Conservation (phyloP, 2,888 invertebrate species). For the Griposia aprilina region DNA sequence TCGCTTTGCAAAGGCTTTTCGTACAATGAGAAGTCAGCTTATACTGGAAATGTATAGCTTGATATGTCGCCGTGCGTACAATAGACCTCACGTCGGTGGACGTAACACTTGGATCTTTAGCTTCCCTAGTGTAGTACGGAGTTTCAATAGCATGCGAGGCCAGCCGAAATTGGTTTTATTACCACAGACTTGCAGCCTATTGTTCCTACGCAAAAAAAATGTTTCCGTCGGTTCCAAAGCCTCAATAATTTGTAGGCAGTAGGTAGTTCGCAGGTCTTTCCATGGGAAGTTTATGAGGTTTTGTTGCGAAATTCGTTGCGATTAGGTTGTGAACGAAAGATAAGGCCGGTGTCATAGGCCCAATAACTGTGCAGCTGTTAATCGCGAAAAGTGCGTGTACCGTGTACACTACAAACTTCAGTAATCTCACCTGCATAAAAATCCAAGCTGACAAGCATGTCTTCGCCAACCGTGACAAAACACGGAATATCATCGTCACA, state of each 20-base stretch:
- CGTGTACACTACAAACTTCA: background rate
- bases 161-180: background rate
- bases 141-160: background rate
- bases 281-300: background rate
- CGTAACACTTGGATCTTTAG: background rate
- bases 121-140: background rate
- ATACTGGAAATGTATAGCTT: too few species aligned
- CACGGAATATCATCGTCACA: constrained; percentile 79
- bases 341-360: background rate
- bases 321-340: background rate
- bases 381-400: background rate
- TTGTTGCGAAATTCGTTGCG: background rate
- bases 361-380: background rate
- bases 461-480: constrained; percentile 82
- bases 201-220: background rate
- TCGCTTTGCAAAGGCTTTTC: too few species aligned
- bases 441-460: constrained; percentile 78
- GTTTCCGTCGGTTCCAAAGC: background rate
- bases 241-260: background rate
- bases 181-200: background rate
- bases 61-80: too few species aligned
- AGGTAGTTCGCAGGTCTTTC: background rate
- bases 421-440: constrained; percentile 79
- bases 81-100: too few species aligned
- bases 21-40: too few species aligned